Conservation (phyloP, 2,888 invertebrate genomes). For the Acanthopleura granulata region DNA sequence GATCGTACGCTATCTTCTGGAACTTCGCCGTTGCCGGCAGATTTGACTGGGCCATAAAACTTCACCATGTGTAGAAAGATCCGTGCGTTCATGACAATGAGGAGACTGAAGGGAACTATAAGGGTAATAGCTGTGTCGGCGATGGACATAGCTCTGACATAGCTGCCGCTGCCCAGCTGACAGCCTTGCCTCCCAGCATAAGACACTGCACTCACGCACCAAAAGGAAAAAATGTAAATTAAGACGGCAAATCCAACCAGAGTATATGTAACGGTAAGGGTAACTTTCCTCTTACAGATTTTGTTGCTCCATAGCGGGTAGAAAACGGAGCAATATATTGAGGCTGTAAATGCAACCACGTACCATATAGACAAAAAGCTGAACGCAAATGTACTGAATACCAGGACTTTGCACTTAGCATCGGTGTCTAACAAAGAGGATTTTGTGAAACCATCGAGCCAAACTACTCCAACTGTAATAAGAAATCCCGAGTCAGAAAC, state of each 20-base stretch:
- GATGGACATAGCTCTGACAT: conserved; percentile 39
- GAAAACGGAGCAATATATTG: conserved; percentile 49
- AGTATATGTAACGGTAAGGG: conserved; percentile 35
- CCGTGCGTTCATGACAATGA: conserved; percentile 79
- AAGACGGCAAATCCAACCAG: conserved; percentile 34
- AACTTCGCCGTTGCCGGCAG: conserved; percentile 21
- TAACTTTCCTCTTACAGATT: conserved; percentile 36
- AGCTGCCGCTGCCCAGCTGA: conserved; percentile 32
- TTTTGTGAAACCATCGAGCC: conserved; percentile 43
- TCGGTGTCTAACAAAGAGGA: conserved; percentile 40
- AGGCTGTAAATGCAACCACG: conserved; percentile 50
- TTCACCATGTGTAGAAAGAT: conserved; percentile 78
- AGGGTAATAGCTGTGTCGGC: conserved; percentile 82
- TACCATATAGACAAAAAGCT: conserved; percentile 55
- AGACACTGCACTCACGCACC: conserved; percentile 39
- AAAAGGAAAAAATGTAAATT: conserved; percentile 44
- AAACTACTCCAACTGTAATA: conserved; percentile 42
- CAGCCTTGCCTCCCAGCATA: conserved; percentile 28
- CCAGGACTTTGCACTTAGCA: conserved; percentile 48
- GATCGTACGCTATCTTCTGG: conserved; percentile 17
- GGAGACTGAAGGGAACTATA: conserved; percentile 79
- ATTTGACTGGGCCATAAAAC: conserved; percentile 33
- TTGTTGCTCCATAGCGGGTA: conserved; percentile 37
- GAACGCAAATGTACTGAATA: conserved; percentile 49
- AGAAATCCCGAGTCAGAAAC: conserved; percentile 51